Evolutionary conservation across 2,888 invertebrate genomes (phyloP), one percentile per base, ranked within the genome.

Genomic region (Aporophyla nigra): DNA sequence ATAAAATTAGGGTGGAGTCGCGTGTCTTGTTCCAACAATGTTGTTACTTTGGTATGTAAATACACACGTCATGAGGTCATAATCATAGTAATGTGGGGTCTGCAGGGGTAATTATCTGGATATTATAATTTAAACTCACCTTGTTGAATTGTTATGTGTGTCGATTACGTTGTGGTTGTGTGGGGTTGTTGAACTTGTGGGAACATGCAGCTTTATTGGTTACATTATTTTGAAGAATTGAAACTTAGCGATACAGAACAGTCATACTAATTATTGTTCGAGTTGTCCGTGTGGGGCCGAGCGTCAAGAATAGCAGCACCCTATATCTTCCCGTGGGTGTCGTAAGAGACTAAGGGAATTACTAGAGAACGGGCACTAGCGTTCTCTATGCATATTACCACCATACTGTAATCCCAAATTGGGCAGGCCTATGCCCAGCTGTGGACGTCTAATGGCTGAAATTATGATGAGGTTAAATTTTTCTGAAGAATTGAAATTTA

Each of bases 31-130:
- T 46, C 24, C 27, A 63, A 68, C 63, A 80, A 84, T 84, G 78
- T 78, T 80, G 83, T 85, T 86, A 84, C 85, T 83, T 86, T 80
- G 82, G 76, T 80, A 86, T 82, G 83, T 85, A 84, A 89, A 86
- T 87, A 86, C 49, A 67, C 58, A 66, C 76, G 59, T 61, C 74
- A 78, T 74, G 76, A 85, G 85, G 86, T 74, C 61, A 76, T 69
- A 73, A 86, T 83, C 56, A 83, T 71, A 49, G 27, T 86, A 74
- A 83, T 71, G 9, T 61, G 56, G 68, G 71, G 67, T 68, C 62
- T 80, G 76, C 76, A 74, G 67, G 69, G 71, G 76, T 84, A 83
- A 87, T 89, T 85, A 73, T 83, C 74, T 81, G 86, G 84, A 81
- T 82, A 86, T 82, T 80, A 71, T 85, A 85, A 79, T 84, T 68